These are phyloP conservation scores for Adrianichthys oophorus DNA, from an alignment of 2,797 vertebrate genomes.

Conservation along the genomic window DNA sequence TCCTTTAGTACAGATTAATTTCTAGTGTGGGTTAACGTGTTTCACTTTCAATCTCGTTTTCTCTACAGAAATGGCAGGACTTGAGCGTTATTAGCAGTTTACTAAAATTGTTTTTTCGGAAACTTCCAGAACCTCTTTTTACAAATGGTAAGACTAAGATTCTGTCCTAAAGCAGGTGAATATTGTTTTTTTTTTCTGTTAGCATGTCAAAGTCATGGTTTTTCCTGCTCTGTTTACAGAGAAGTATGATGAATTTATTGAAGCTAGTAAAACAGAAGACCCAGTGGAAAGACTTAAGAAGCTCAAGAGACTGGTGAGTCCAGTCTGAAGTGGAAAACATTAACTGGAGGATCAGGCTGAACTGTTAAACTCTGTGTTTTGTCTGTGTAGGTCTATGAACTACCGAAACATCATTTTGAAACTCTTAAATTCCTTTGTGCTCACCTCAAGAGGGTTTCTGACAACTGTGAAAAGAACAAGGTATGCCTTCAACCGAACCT, in stretches of 20 bases:
- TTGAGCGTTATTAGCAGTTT: constrained; percentile 98
- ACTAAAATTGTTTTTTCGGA: constrained; percentile 98
- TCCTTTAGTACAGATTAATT: constrained; percentile 9
- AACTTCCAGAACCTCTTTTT: constrained; percentile 97
- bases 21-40: constrained; percentile 3
- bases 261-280: constrained; percentile 93
- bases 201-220: neutral
- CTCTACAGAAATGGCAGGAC: constrained; percentile 94
- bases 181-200: neutral
- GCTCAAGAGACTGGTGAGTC: constrained; percentile 92
- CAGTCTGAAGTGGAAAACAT: neutral
- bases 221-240: constrained; percentile 73
- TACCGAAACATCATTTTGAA: constrained; percentile 95
- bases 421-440: constrained; percentile 95
- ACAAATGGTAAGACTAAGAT: constrained; percentile 94
- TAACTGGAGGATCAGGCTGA: neutral
- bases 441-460: constrained; percentile 93
- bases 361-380: neutral
- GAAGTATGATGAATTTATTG: constrained; percentile 95
- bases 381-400: constrained; percentile 83
- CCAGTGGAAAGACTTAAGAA: constrained; percentile 90
- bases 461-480: constrained; percentile 98
- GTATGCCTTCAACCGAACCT: constrained; percentile 61
- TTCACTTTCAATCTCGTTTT: neutral
- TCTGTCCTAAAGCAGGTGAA: neutral